Conservation (phyloP, 2,113 vertebrate species). For the Mastomys natalensis region DNA sequence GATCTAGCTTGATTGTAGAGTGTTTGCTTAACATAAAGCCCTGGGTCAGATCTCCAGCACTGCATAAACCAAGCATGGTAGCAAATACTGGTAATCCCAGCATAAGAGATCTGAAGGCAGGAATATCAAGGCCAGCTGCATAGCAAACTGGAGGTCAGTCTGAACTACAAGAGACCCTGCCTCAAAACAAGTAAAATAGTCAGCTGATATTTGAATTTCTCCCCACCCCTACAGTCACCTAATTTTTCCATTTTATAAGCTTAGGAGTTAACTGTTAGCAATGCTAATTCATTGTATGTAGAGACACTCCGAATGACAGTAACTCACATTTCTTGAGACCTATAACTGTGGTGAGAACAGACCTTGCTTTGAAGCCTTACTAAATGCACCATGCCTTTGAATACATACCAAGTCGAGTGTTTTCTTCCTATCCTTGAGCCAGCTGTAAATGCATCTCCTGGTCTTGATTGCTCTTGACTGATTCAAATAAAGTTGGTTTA, state of each 20-base stretch:
- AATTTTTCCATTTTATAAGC: slow-evolving; percentile 63
- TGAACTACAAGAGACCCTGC: neutral
- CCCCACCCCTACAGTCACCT: slow-evolving; percentile 17
- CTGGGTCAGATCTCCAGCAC: neutral
- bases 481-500: slow-evolving; percentile 88
- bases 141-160: neutral
- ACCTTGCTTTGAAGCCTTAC: slow-evolving; percentile 79
- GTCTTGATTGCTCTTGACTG: slow-evolving; percentile 74
- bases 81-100: too few species aligned
- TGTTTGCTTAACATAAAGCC: neutral
- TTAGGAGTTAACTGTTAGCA: slow-evolving; percentile 62
- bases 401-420: slow-evolving; percentile 64
- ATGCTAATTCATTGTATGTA: slow-evolving; percentile 69
- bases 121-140: neutral
- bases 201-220: slow-evolving; percentile 69
- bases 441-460: slow-evolving; percentile 73
- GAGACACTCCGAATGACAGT: slow-evolving; percentile 53
- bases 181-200: neutral
- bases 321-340: slow-evolving; percentile 75
- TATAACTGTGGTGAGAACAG: slow-evolving; percentile 74
- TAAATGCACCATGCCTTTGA: slow-evolving; percentile 75
- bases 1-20: neutral
- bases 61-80: neutral
- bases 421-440: slow-evolving; percentile 68
- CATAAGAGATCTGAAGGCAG: neutral